phyloP scores from a whole-genome alignment of 2,113 vertebrate genomes.

The Tinamus guttatus region DNA sequence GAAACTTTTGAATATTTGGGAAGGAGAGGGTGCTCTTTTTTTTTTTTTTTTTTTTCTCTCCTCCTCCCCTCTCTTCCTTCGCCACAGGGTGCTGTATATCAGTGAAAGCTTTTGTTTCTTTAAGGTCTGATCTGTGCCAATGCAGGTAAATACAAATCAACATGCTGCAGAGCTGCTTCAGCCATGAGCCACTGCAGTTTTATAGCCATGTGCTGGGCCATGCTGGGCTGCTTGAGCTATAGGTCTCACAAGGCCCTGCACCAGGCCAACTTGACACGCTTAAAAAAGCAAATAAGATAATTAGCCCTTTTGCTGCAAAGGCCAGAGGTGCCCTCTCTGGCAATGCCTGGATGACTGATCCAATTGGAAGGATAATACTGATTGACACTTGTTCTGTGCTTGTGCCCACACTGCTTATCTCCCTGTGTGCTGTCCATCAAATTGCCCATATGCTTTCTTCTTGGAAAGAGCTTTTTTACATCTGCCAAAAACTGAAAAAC shows the following conservation, averaged over 20 bases:
- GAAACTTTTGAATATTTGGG: background rate
- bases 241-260: background rate
- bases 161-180: background rate
- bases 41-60: background rate
- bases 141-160: background rate
- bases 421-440: background rate
- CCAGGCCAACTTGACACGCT: background rate
- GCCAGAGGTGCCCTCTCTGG: background rate
- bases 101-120: background rate
- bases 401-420: background rate
- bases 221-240: background rate
- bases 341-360: background rate
- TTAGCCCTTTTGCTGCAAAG: background rate
- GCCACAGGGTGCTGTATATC: background rate
- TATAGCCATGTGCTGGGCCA: background rate
- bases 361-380: accelerated
- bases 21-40: no score
- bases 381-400: background rate
- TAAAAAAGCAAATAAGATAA: background rate
- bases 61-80: background rate
- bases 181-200: background rate
- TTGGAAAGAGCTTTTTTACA: background rate
- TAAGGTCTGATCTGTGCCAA: background rate
- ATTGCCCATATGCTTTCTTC: accelerated
- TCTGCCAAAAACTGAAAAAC: background rate